phyloP scores from a whole-genome alignment of 2,113 vertebrate species.

The Rhea pennata region DNA sequence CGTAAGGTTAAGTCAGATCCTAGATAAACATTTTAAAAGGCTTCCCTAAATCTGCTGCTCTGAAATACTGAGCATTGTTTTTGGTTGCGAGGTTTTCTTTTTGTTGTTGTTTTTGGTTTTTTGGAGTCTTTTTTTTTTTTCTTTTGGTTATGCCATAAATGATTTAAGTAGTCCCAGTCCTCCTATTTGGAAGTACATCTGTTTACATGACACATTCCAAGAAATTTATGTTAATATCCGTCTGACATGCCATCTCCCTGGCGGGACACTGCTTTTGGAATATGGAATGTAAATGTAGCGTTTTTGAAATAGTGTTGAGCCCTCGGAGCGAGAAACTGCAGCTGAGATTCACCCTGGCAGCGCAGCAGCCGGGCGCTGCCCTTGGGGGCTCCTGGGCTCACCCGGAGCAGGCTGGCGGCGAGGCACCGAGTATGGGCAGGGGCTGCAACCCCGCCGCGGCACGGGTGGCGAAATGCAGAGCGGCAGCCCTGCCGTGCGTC shows the following conservation, averaged over 20 bases:
- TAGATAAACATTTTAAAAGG: background rate
- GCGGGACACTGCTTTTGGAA: background rate
- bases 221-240: background rate
- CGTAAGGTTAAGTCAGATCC: background rate
- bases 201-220: background rate
- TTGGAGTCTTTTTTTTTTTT: background rate
- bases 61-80: background rate
- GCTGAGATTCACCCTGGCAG: background rate
- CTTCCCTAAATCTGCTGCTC: background rate
- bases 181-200: constrained; percentile 33
- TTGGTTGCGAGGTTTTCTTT: background rate
- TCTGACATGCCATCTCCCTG: background rate
- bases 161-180: constrained; percentile 41
- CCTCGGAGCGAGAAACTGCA: constrained; percentile 4
- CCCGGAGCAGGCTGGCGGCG: no score
- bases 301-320: constrained; percentile 41
- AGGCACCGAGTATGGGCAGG: background rate
- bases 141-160: background rate
- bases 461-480: background rate
- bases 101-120: background rate
- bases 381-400: background rate
- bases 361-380: no score
- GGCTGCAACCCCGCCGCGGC: background rate
- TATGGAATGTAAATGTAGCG: constrained; percentile 44
- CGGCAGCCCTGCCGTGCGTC: no score